Evolutionary conservation across 2,113 vertebrate genomes (phyloP), one percentile per base, ranked within the genome.

Genomic region (Poicephalus meyeri): DNA sequence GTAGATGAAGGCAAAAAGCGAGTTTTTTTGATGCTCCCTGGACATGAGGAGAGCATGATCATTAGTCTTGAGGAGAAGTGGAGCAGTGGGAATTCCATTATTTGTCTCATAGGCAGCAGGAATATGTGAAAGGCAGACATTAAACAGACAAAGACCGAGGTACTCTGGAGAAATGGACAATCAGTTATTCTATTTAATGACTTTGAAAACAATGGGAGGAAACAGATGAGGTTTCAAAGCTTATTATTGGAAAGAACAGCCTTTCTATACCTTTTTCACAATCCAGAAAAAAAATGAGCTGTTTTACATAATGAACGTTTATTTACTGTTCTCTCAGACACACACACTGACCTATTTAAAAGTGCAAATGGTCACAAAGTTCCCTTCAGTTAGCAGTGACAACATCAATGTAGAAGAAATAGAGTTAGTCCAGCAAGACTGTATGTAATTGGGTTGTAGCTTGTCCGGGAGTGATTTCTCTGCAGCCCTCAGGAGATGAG

Each of bases 351-450:
- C 91, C 88, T 91, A 85, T 69, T 91, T 93, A 89, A 96, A 94
- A 93, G 93, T 93, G 95, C 73, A 95, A 93, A 91, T 93, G 70
- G 92, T 81, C 50, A 7, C 47, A 15, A 71, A 93, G 35, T 93
- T 86, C 69, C 86, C 92, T 96, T 86, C 1, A 35, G 88, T 91
- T 65, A 89, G 61, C 39, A 85, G 77, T 92, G 86, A 89, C 88
- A 94, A 91, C 91, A 89, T 92, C 88, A 76, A 8, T 89, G 77
- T 66, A 53, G 91, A 94, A 96, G 80, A 82, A 95, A 90, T 65
- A 93, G 63, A 65, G 80, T 84, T 96, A 92, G 69, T 83, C 90
- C 83, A 91, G 86, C 44, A 89, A 89, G 77, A 86, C 91, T 81
- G 9, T 46, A 26, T 11, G 6, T 87, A 86, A 93, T 72, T 79